Percentiles rank a stretch among this genome's conserved stretches.
phyloP scores from a whole-genome alignment of 2,888 invertebrate species.

The Anaspis maculata region DNA sequence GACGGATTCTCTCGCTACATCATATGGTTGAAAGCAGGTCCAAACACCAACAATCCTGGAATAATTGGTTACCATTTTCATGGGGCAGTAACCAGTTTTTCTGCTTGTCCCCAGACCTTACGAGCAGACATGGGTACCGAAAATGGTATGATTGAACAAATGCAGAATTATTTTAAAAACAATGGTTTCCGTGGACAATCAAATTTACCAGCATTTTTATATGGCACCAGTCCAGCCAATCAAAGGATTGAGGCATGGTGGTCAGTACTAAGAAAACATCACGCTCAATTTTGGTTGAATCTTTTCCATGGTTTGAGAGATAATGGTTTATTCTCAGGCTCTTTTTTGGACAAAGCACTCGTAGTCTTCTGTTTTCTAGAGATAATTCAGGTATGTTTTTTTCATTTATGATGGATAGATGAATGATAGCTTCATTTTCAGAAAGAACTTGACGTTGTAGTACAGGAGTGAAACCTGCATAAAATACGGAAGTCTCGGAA shows the following conservation, averaged over 20 bases:
- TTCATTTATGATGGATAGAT: background rate
- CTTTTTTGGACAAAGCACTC: conserved; percentile 9
- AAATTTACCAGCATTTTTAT: conserved; percentile 6
- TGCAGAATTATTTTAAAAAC: conserved; percentile 8
- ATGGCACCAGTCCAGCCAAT: conserved; percentile 12
- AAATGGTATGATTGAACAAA: conserved; percentile 11
- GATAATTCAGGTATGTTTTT: conserved; percentile 8
- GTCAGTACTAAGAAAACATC: conserved; percentile 9
- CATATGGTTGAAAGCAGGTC: conserved; percentile 12
- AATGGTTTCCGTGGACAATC: background rate
- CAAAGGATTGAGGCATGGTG: conserved; percentile 16
- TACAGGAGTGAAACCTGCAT: conserved; percentile 9
- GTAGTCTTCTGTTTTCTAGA: conserved; percentile 8
- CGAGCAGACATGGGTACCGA: conserved; percentile 17
- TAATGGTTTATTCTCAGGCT: conserved; percentile 4
- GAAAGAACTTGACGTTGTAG: conserved; percentile 9
- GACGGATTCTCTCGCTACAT: conserved; percentile 14
- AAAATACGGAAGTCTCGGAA: conserved; percentile 7
- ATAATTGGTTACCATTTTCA: conserved; percentile 13
- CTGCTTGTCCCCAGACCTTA: conserved; percentile 10
- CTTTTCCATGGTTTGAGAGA: conserved; percentile 6
- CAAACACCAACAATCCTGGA: conserved; percentile 11
- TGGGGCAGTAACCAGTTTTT: conserved; percentile 4
- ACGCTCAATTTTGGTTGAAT: conserved; percentile 11
- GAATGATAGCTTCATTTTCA: conserved; percentile 1